Conservation (phyloP, 2,797 vertebrate genomes). For the Sitta carolinensis region DNA sequence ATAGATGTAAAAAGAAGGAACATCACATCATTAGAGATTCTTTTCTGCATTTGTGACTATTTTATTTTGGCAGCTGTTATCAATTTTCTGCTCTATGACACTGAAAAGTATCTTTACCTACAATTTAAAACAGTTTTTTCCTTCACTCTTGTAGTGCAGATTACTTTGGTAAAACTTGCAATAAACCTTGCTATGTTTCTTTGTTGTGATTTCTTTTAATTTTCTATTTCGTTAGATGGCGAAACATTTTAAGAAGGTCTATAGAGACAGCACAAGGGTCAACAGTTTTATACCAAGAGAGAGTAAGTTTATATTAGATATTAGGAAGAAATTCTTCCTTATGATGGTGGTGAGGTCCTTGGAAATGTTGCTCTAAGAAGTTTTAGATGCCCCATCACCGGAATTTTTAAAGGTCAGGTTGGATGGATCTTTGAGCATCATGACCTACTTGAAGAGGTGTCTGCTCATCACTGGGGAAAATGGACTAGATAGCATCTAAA, state of each 20-base stretch:
- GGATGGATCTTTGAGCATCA: background rate
- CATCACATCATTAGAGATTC: background rate
- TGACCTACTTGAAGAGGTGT: background rate
- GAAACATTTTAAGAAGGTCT: background rate
- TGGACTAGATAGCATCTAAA: background rate
- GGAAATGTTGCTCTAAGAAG: background rate
- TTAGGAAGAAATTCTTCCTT: background rate
- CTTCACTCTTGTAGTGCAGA: background rate
- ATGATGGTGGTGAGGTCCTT: background rate
- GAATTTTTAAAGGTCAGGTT: background rate
- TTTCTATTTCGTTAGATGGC: background rate
- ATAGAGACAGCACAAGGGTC: background rate
- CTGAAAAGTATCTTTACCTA: background rate
- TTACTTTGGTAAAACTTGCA: background rate
- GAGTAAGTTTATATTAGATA: background rate
- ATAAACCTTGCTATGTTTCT: background rate
- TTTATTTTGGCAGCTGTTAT: background rate
- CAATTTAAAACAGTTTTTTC: background rate
- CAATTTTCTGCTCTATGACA: background rate
- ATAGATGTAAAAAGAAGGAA: background rate
- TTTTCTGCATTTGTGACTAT: background rate
- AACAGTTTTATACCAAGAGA: background rate
- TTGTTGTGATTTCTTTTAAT: too few relatives aligned
- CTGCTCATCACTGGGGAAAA: accelerated
- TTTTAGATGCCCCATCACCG: background rate